Conservation (phyloP, 2,797 vertebrate species). For the Eurystomus glaucurus region DNA sequence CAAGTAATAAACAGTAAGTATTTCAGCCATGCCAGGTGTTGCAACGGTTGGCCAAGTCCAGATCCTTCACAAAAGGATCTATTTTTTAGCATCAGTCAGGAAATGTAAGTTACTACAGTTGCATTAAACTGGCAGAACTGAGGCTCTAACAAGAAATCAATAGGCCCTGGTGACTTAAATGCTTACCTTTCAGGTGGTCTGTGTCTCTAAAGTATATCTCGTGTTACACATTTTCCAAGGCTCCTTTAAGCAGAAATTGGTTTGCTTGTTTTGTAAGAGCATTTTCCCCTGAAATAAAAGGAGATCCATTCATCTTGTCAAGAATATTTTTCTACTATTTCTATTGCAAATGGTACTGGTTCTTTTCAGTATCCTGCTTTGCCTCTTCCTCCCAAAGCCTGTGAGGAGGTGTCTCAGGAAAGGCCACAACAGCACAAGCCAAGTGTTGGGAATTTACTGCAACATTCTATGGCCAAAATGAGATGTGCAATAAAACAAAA, state of each 20-base stretch:
- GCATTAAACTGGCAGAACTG: background rate
- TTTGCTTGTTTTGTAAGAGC: background rate
- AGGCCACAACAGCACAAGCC: background rate
- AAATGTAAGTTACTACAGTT: background rate
- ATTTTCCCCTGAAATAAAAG: background rate
- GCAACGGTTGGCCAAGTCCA: background rate
- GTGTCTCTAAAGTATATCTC: background rate
- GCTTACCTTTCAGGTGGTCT: background rate
- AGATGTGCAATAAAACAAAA: background rate
- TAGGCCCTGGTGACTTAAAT: background rate
- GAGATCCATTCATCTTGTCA: background rate
- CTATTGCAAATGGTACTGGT: background rate
- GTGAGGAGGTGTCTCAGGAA: background rate
- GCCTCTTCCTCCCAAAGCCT: background rate
- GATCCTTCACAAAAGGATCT: background rate
- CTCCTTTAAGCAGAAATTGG: background rate
- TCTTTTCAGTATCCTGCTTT: background rate
- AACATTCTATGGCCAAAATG: background rate
- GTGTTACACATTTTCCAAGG: background rate
- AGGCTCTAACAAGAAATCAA: background rate
- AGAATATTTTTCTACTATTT: background rate
- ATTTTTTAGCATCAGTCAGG: background rate
- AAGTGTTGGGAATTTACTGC: background rate
- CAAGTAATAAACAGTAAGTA: background rate
- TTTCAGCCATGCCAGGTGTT: background rate